Evolutionary conservation across 2,888 invertebrate species (phyloP).

Genomic region (Glyphotaelius pellucidus): DNA sequence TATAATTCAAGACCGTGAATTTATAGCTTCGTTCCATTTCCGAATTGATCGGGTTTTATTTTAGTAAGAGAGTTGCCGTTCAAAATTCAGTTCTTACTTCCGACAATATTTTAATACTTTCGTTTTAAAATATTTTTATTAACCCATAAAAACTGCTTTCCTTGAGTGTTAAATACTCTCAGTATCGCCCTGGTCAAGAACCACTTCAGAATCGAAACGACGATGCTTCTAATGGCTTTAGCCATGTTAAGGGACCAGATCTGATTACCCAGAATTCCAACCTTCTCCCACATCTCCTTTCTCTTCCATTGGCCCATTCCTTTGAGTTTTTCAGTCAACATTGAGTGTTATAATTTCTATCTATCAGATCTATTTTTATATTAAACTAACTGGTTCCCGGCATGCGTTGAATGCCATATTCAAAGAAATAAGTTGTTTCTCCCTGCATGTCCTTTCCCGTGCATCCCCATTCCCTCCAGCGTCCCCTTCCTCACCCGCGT

Average conservation of each 20-base stretch:
- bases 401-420: no score
- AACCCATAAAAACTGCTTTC: no score
- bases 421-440: no score
- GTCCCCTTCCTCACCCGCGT: no score
- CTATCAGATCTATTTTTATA: no score
- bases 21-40: slow-evolving; percentile 36
- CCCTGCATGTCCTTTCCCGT: no score
- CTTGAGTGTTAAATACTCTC: background rate
- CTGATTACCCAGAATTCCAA: background rate
- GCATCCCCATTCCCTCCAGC: no score
- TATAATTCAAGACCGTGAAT: slow-evolving; percentile 3
- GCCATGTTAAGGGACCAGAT: background rate
- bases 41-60: slow-evolving; percentile 8
- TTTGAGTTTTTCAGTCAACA: no score
- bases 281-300: no score
- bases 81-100: background rate
- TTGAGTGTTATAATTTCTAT: no score
- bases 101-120: background rate
- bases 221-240: background rate
- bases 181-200: background rate
- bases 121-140: background rate
- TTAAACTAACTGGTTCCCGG: no score
- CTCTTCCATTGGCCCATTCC: no score
- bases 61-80: slow-evolving; percentile 4
- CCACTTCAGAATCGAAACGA: background rate